These are phyloP conservation scores for Alloplasta piceator DNA, from an alignment of 2,888 invertebrate species.

Conservation along the genomic window DNA sequence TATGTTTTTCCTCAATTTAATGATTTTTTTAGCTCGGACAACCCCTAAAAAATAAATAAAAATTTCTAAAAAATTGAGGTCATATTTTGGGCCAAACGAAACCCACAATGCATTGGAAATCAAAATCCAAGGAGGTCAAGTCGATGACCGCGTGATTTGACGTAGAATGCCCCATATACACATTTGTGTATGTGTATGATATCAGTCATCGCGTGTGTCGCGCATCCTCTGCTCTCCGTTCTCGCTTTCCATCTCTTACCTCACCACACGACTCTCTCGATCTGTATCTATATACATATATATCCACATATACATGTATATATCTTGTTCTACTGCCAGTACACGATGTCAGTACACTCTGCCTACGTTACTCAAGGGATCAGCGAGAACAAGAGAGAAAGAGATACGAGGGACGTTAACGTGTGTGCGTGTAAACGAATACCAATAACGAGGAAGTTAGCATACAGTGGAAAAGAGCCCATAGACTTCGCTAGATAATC, in stretches of 20 bases:
- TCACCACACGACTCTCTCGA: conserved; percentile 49
- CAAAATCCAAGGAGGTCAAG: too few species aligned
- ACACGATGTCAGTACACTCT: conserved; percentile 44
- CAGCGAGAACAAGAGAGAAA: conserved; percentile 17
- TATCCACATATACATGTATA: conserved; percentile 27
- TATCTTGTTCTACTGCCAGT: not conserved
- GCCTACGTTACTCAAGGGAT: conserved; percentile 48
- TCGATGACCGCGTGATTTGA: too few species aligned
- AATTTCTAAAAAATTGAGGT: too few species aligned
- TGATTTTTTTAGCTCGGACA: too few species aligned
- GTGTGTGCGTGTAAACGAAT: conserved; percentile 34
- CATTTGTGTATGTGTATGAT: conserved; percentile 54
- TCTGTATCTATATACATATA: conserved; percentile 39
- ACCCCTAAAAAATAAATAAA: too few species aligned
- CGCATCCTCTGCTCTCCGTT: conserved; percentile 50
- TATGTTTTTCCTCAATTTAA: too few species aligned
- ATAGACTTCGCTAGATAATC: not conserved
- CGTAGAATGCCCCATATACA: too few species aligned
- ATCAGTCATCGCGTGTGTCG: conserved; percentile 66
- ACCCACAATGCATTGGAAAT: too few species aligned
- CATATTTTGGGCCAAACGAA: too few species aligned
- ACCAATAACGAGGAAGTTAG: conserved; percentile 54
- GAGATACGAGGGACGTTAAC: conserved; percentile 2
- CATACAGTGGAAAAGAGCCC: conserved; percentile 28
- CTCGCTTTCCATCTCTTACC: conserved; percentile 52